These are phyloP conservation scores for Macropus fuliginosus DNA, from an alignment of 2,797 vertebrate species.

Conservation along the genomic window DNA sequence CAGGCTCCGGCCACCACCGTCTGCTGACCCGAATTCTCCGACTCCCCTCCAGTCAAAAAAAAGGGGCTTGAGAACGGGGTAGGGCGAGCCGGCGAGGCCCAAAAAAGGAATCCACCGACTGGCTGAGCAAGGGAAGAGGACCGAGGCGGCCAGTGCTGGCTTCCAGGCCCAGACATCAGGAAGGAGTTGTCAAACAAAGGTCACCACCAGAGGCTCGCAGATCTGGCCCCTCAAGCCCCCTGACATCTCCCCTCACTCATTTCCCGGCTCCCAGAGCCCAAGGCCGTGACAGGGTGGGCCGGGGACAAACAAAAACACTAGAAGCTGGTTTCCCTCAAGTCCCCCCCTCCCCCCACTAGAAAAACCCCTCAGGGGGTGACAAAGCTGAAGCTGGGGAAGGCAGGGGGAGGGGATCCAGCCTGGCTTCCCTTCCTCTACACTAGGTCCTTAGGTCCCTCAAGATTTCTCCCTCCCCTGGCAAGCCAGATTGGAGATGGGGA, in stretches of 20 bases:
- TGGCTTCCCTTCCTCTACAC: not conserved
- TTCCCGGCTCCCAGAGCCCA: not conserved
- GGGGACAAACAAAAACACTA: not conserved
- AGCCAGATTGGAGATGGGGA: slow-evolving; percentile 43
- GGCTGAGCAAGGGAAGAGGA: not conserved
- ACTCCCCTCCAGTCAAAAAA: not conserved
- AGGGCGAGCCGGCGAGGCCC: not conserved
- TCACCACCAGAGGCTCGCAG: not conserved
- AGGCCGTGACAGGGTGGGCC: not conserved
- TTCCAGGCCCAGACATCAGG: not conserved
- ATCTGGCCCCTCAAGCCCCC: not conserved
- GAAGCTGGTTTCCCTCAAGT: not conserved
- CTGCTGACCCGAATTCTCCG: not conserved
- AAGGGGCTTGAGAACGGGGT: not conserved
- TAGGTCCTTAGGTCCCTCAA: not conserved
- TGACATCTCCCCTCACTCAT: not conserved
- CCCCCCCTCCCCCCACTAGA: not conserved
- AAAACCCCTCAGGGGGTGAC: slow-evolving; percentile 20
- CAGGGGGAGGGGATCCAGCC: not conserved
- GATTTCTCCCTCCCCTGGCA: slow-evolving; percentile 20
- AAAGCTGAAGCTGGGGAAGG: not conserved
- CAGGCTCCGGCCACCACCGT: not conserved
- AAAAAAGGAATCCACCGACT: not conserved
- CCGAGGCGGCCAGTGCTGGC: not conserved
- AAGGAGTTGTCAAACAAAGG: not conserved